phyloP scores from a whole-genome alignment of 2,888 invertebrate genomes.

The Monopis laevigella region DNA sequence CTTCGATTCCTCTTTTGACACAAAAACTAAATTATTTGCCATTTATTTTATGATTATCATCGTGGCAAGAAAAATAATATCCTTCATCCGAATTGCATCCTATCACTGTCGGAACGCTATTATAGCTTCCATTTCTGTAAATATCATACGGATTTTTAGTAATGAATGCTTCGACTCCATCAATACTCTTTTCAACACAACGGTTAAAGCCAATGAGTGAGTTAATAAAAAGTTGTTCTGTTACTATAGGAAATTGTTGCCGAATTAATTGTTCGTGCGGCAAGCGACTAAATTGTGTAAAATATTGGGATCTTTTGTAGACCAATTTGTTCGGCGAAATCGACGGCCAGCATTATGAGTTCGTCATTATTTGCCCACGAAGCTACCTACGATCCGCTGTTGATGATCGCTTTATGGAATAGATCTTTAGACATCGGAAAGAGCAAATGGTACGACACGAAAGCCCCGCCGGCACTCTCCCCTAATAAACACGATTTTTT shows the following conservation, averaged over 20 bases:
- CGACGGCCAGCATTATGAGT: slow-evolving; percentile 41
- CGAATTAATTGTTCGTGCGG: too few relatives aligned
- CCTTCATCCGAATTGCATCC: slow-evolving; percentile 52
- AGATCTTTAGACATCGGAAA: slow-evolving; percentile 49
- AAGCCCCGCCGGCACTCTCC: slow-evolving; percentile 53
- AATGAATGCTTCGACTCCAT: slow-evolving; percentile 32
- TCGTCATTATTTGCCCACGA: slow-evolving; percentile 51
- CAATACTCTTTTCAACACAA: slow-evolving; percentile 38
- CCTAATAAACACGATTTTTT: slow-evolving; percentile 49
- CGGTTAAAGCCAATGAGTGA: too few relatives aligned
- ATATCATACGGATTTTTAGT: slow-evolving; percentile 40
- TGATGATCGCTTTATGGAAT: slow-evolving; percentile 47
- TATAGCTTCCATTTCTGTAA: too few relatives aligned
- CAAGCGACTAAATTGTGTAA: too few relatives aligned
- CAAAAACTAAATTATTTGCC: slow-evolving; percentile 41
- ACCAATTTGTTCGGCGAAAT: slow-evolving; percentile 39
- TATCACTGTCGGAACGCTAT: too few relatives aligned
- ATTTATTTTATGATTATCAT: slow-evolving; percentile 49
- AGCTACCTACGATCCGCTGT: slow-evolving; percentile 48
- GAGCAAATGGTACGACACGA: slow-evolving; percentile 43
- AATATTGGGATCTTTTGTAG: slow-evolving; percentile 31
- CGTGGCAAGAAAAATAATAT: too few relatives aligned
- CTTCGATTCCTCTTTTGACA: slow-evolving; percentile 28
- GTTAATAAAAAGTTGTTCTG: too few relatives aligned
- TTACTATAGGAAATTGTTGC: too few relatives aligned